Evolutionary conservation across 1,140 invertebrate species (phyloP).

Genomic region (Eufriesea mexicana): DNA sequence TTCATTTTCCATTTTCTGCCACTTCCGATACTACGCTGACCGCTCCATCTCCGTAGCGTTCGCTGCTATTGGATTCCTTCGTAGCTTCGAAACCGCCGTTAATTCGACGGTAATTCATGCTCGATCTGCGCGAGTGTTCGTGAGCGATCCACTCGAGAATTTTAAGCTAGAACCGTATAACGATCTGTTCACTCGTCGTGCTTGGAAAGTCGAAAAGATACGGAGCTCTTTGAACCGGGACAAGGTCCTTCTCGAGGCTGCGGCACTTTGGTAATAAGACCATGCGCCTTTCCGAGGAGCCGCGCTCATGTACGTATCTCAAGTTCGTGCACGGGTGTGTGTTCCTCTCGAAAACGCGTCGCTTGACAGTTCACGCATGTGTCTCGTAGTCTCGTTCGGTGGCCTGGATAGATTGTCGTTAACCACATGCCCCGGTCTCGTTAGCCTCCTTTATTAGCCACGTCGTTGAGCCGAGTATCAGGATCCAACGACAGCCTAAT

Average conservation of each 20-base stretch:
- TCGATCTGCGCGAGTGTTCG: not conserved
- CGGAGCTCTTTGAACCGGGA: not conserved
- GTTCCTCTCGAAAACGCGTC: constrained; percentile 34
- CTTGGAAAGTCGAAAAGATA: constrained; percentile 41
- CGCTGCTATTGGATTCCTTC: not conserved
- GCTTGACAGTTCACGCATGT: constrained; percentile 44
- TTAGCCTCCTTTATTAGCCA: constrained; percentile 63
- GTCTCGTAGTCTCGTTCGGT: constrained; percentile 37
- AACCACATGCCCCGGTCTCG: constrained; percentile 72
- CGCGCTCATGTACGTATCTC: not conserved
- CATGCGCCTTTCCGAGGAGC: constrained; percentile 65
- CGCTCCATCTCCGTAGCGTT: too few species aligned
- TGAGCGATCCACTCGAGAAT: constrained; percentile 34
- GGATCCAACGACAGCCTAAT: constrained; percentile 50
- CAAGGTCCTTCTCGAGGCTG: constrained; percentile 59
- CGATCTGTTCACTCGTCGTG: constrained; percentile 52
- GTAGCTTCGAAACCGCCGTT: not conserved
- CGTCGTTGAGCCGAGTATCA: constrained; percentile 34
- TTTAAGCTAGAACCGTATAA: constrained; percentile 17
- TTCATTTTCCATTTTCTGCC: not conserved
- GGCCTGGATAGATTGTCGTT: constrained; percentile 54
- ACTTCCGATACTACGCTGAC: too few species aligned
- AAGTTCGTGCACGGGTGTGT: constrained; percentile 36
- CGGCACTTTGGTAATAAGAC: constrained; percentile 81
- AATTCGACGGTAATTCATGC: too few species aligned